A percentile compares a stretch with the other conserved stretches of the same genome.
Evolutionary conservation across 2,113 vertebrate genomes (phyloP).

Genomic region (Lophotis ruficrista): DNA sequence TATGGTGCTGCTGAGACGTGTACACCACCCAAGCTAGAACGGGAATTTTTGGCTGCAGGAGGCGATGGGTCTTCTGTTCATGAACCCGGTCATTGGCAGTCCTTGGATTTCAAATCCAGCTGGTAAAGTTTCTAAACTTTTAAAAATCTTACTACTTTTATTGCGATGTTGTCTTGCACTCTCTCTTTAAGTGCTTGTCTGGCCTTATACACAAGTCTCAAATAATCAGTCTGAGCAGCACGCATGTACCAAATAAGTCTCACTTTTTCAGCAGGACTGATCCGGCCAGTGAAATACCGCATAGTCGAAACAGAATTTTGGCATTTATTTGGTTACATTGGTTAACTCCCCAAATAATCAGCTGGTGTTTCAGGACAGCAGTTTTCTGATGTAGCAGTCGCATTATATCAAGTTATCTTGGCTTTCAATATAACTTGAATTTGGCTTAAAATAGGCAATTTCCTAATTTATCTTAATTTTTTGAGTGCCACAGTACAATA

Average conservation of each 20-base stretch:
- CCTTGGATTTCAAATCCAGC: neutral
- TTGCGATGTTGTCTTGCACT: neutral
- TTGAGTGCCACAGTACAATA: neutral
- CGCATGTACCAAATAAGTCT: neutral
- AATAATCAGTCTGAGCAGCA: neutral
- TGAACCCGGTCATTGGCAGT: neutral
- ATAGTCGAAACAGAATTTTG: neutral
- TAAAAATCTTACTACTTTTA: neutral
- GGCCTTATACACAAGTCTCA: neutral
- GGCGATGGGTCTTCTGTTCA: neutral
- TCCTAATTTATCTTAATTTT: neutral
- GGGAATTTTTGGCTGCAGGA: neutral
- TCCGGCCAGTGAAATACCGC: neutral
- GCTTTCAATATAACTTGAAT: neutral
- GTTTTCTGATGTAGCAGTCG: neutral
- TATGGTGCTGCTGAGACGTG: neutral
- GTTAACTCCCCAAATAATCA: neutral
- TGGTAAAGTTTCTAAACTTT: neutral
- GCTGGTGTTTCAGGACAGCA: neutral
- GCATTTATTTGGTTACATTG: neutral
- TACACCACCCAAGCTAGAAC: neutral
- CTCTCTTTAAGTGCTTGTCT: neutral
- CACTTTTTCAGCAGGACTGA: neutral
- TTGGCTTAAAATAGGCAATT: neutral
- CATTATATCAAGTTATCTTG: neutral